Conservation (phyloP, 2,113 vertebrate genomes). For the Eurypyga helias region DNA sequence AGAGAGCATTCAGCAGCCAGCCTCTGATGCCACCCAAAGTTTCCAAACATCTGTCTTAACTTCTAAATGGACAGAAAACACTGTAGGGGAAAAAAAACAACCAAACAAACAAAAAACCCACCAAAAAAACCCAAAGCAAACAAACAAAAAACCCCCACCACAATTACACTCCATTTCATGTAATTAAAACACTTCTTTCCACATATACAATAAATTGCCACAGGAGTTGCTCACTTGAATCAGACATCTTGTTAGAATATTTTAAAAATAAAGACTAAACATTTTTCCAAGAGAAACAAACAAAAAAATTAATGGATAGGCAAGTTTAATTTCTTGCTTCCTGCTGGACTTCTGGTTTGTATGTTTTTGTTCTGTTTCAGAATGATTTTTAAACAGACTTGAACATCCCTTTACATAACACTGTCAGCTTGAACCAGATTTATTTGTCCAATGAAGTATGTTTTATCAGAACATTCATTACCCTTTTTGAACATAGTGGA, state of each 20-base stretch:
- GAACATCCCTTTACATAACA: slow-evolving; percentile 51
- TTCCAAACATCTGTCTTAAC: background rate
- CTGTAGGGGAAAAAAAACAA: rapidly evolving
- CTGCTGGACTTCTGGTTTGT: background rate
- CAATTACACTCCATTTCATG: background rate
- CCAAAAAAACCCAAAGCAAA: background rate
- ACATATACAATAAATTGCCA: background rate
- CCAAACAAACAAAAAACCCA: too few species aligned
- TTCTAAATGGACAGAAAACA: background rate
- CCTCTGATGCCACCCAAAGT: background rate
- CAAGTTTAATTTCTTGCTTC: slow-evolving; percentile 20
- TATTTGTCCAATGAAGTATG: slow-evolving; percentile 68
- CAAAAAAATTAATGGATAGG: background rate
- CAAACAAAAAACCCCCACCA: too few species aligned
- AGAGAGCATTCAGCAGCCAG: background rate
- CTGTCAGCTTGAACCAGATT: slow-evolving; percentile 58
- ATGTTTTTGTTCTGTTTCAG: slow-evolving; percentile 26
- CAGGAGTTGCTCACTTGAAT: background rate
- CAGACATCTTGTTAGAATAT: background rate
- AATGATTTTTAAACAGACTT: slow-evolving; percentile 71
- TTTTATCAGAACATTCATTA: slow-evolving; percentile 73
- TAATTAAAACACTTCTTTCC: background rate
- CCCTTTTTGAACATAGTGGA: slow-evolving; percentile 69
- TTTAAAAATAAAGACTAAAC: background rate
- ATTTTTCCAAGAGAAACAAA: background rate